Percentiles rank a stretch among this genome's conserved stretches.
phyloP scores from a whole-genome alignment of 2,888 invertebrate genomes.

The Pyrrhosoma nymphula region DNA sequence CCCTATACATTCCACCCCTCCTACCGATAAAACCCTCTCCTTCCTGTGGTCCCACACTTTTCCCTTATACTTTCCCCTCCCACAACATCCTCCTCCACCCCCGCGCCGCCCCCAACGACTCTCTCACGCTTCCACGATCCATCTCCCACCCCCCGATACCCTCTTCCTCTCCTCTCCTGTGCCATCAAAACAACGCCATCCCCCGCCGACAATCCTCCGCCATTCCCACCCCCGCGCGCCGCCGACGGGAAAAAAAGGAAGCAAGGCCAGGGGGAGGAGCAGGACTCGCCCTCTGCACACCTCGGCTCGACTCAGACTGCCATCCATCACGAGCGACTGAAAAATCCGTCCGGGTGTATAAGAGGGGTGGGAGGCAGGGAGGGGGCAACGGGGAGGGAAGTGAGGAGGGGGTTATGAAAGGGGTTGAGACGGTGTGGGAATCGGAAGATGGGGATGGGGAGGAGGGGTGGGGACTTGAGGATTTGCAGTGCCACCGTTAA shows the following conservation, averaged over 20 bases:
- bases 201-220: neutral
- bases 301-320: slow-evolving; percentile 28
- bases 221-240: neutral
- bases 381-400: neutral
- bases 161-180: neutral
- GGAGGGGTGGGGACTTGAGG: neutral
- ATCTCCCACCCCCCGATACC: slow-evolving; percentile 25
- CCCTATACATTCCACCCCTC: neutral
- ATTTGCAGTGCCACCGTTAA: neutral
- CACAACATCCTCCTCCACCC: neutral
- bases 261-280: no score
- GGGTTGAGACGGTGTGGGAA: neutral
- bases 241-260: neutral
- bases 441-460: no score
- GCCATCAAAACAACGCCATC: slow-evolving; percentile 52
- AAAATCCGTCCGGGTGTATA: slow-evolving; percentile 45
- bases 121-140: slow-evolving; percentile 53
- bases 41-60: neutral
- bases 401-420: neutral
- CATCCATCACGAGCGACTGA: slow-evolving; percentile 62
- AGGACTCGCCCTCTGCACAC: neutral
- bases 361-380: neutral
- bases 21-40: neutral
- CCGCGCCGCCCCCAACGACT: neutral
- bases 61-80: neutral